Evolutionary conservation across 2,797 vertebrate genomes (phyloP).

Genomic region (Microcaecilia unicolor): DNA sequence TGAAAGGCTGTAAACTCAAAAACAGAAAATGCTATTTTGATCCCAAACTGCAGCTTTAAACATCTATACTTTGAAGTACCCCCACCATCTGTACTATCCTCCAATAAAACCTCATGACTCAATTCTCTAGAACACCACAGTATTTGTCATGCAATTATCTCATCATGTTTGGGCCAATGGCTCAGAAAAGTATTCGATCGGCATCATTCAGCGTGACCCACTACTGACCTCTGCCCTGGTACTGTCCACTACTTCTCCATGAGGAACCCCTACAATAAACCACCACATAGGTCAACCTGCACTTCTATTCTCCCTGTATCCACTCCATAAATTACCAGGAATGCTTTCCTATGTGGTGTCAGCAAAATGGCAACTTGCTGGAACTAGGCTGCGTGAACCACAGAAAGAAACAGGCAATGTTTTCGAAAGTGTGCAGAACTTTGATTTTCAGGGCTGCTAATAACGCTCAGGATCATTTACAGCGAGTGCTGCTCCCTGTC

Average conservation of each 20-base stretch:
- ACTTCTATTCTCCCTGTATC: conserved; percentile 2
- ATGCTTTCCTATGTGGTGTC: conserved; percentile 8
- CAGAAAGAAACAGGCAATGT: no score
- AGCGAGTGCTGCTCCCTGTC: neutral
- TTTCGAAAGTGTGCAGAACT: neutral
- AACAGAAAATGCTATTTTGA: no score
- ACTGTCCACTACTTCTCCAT: conserved; percentile 5
- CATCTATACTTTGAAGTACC: no score
- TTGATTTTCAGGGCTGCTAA: neutral
- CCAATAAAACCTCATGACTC: conserved; percentile 13
- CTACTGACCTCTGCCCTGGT: conserved; percentile 36
- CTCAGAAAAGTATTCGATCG: conserved; percentile 27
- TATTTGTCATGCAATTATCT: conserved; percentile 69
- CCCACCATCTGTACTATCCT: conserved; percentile 30
- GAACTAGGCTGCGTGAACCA: neutral
- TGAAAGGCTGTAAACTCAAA: no score
- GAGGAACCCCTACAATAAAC: conserved; percentile 31
- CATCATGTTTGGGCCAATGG: conserved; percentile 35
- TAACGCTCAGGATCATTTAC: no score
- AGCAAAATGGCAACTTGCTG: no score
- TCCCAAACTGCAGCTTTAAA: no score
- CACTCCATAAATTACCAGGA: neutral
- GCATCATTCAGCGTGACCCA: conserved; percentile 35
- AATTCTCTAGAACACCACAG: conserved; percentile 38
- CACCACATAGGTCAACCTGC: neutral